Evolutionary conservation across 2,888 invertebrate species (phyloP), one percentile per base, ranked within the genome.

Genomic region (Atethmia centrago): DNA sequence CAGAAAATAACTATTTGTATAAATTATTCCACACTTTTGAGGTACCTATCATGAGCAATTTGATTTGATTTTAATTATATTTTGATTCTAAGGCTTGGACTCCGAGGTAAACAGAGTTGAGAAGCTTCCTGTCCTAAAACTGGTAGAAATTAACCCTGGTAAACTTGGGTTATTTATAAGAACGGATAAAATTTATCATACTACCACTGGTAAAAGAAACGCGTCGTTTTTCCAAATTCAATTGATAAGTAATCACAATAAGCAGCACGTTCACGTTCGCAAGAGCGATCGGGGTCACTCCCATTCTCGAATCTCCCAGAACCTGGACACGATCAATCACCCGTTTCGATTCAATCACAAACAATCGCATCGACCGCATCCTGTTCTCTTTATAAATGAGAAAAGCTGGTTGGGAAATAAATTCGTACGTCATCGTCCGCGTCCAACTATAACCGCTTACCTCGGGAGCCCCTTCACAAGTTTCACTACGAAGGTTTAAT

Each of bases 341-440:
- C 71, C 77, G 77, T 58, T 73, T 76, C 88, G 85, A 87, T 86
- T 84, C 84, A 81, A 87, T 86, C 86, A 84, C 86, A 82, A 82
- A 86, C 87, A 87, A 87, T 86, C 65, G 76, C 85, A 88, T 83
- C 87, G 88, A 85, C 79, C 77, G 77, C 77, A 77, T 87, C 88
- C 86, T 83, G 84, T 78, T 63, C 83, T 73, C 78, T 83, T 79
- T 73, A 70, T 77, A 76, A 75, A 84, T 78, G 80, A 84, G 77
- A 73, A 85, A 80, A 77, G 64, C 77, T 77, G 63, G 64, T 55
- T 73, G 74, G 74, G 77, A 77, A 78, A 85, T 79, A 83, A 83
- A 79, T 86, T 80, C 49, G 74, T 69, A 72, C 65, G 71, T 65
- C 73, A 73, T 72, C 55, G 61, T 19, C 47, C 59, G 25, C 67